These are phyloP conservation scores for Condylostylus longicornis DNA, from an alignment of 1,140 invertebrate species.

Conservation along the genomic window DNA sequence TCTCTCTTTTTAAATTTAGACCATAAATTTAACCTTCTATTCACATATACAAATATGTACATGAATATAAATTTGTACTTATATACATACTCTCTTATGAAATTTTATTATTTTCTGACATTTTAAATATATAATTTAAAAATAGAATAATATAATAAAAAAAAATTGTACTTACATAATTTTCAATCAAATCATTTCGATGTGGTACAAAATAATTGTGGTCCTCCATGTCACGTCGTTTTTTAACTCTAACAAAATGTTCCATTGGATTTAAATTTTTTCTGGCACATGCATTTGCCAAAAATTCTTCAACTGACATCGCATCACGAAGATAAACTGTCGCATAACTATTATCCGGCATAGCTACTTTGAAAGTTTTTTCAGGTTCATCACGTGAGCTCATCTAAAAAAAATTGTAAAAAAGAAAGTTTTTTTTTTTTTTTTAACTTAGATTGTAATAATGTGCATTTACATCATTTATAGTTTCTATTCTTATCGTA, in stretches of 20 bases:
- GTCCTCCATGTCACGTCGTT: conserved; percentile 85
- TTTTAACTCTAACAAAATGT: conserved; percentile 90
- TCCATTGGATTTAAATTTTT: conserved; percentile 84
- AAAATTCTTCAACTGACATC: conserved; percentile 90
- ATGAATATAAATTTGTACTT: too few species aligned
- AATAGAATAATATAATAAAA: too few species aligned
- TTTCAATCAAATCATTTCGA: conserved; percentile 82
- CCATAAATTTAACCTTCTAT: too few species aligned
- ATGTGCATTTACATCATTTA: too few species aligned
- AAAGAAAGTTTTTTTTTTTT: not conserved
- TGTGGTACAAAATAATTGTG: conserved; percentile 91
- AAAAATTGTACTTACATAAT: conserved; percentile 61
- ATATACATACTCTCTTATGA: too few species aligned
- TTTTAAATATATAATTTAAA: too few species aligned
- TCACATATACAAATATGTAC: too few species aligned
- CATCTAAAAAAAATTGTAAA: conserved; percentile 37
- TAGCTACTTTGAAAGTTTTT: conserved; percentile 72
- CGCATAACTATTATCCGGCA: conserved; percentile 66
- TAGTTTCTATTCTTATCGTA: too few species aligned
- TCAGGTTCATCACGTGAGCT: conserved; percentile 68
- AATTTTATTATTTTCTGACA: too few species aligned
- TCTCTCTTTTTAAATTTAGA: too few species aligned
- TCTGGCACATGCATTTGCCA: conserved; percentile 77
- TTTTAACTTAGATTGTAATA: not conserved
- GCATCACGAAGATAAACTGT: conserved; percentile 72